Evolutionary conservation across 2,113 vertebrate genomes (phyloP).

Genomic region (Lophotis ruficrista): DNA sequence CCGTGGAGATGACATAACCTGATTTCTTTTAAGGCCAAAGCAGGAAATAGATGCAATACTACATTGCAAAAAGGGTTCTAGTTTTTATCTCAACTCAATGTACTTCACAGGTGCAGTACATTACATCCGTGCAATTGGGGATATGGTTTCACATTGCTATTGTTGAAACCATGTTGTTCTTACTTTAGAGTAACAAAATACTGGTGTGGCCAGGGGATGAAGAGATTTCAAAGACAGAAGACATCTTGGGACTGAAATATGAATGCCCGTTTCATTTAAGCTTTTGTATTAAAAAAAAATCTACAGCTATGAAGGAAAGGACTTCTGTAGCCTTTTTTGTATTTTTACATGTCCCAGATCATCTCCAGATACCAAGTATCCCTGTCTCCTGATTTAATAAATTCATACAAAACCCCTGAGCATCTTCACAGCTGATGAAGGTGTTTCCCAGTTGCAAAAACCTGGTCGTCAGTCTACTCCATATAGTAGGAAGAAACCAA

Average conservation of each 20-base stretch:
- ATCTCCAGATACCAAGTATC: not conserved
- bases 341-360: not conserved
- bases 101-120: not conserved
- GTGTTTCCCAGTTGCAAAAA: not conserved
- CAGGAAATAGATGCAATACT: not conserved
- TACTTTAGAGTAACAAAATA: not conserved
- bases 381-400: not conserved
- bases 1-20: not conserved
- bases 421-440: not conserved
- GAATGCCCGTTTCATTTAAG: not conserved
- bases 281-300: not conserved
- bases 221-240: not conserved
- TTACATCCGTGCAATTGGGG: not conserved
- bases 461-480: not conserved
- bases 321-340: not conserved
- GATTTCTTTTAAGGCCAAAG: not conserved
- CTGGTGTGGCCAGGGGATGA: not conserved
- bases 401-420: not conserved
- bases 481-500: not conserved
- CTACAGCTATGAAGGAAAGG: not conserved
- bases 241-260: not conserved
- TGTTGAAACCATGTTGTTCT: not conserved
- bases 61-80: not conserved
- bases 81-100: rapidly evolving
- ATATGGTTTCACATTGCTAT: not conserved